A percentile compares a stretch with the other conserved stretches of the same genome.
Conservation (phyloP, 2,113 vertebrate species). For the Mastomys coucha region DNA sequence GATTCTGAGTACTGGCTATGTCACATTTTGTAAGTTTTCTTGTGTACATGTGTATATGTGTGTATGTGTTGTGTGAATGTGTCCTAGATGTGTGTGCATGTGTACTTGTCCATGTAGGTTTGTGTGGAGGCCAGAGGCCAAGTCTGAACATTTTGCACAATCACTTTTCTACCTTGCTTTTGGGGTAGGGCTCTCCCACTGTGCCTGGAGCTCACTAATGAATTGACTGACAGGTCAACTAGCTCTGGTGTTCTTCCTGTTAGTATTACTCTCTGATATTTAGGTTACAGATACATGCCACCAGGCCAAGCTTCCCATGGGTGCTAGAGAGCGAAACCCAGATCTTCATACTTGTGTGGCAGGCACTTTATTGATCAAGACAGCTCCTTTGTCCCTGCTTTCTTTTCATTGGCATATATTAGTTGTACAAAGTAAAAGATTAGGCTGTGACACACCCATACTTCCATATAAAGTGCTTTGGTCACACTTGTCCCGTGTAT, state of each 20-base stretch:
- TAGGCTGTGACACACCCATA: too few species aligned
- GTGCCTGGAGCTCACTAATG: neutral
- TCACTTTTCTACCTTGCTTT: neutral
- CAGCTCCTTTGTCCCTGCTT: too few species aligned
- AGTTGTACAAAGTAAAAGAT: neutral
- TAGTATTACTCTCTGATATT: neutral
- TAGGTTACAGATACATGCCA: neutral
- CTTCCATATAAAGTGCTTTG: neutral
- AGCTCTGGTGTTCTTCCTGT: neutral
- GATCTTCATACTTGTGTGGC: neutral
- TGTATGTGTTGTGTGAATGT: neutral
- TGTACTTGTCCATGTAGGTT: neutral
- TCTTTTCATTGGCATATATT: neutral
- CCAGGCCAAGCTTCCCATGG: neutral
- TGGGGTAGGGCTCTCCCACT: neutral
- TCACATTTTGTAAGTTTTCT: neutral
- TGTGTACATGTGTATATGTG: neutral
- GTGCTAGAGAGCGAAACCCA: neutral
- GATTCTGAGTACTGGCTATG: conserved; percentile 21
- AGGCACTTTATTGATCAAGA: too few species aligned
- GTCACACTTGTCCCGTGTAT: neutral
- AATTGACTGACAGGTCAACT: neutral
- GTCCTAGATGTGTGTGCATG: neutral
- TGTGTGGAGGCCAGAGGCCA: neutral
- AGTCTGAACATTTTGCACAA: neutral